Conservation (phyloP, 2,888 invertebrate species). For the Diarsia dahlii region DNA sequence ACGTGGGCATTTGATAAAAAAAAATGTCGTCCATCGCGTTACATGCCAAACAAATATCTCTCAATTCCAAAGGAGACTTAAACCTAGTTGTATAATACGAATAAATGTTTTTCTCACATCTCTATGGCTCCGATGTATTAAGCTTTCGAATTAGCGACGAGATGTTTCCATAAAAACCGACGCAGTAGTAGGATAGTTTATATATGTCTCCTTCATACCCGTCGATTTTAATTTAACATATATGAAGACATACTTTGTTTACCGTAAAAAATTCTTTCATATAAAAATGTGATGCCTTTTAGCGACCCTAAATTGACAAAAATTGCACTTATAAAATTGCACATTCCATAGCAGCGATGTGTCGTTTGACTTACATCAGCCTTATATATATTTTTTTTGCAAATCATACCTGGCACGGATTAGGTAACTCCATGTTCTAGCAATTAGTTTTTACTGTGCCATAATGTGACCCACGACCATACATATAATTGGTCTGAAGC, state of each 20-base stretch:
- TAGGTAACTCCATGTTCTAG: conserved; percentile 25
- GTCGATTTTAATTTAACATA: conserved; percentile 43
- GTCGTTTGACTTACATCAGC: conserved; percentile 19
- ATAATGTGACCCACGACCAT: conserved; percentile 45
- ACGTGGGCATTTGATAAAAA: conserved; percentile 73
- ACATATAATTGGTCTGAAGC: conserved; percentile 47
- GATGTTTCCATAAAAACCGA: conserved; percentile 51
- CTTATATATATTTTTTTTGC: conserved; percentile 3
- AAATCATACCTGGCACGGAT: conserved; percentile 19
- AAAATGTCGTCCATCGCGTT: conserved; percentile 83
- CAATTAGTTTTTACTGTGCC: conserved; percentile 43
- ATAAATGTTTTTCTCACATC: conserved; percentile 87
- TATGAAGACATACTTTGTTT: conserved; percentile 9
- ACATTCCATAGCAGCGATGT: conserved; percentile 23
- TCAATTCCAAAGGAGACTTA: conserved; percentile 89
- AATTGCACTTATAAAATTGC: conserved; percentile 53
- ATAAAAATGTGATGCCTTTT: conserved; percentile 48
- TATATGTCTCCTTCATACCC: conserved; percentile 30
- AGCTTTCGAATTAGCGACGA: conserved; percentile 73
- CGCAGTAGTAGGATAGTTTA: conserved; percentile 26
- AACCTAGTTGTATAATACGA: conserved; percentile 86
- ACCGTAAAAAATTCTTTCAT: neutral
- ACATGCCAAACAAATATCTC: conserved; percentile 84
- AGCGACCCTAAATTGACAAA: conserved; percentile 41
- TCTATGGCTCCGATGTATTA: conserved; percentile 83